Conservation (phyloP, 2,113 vertebrate species). For the Aldabrachelys gigantea region DNA sequence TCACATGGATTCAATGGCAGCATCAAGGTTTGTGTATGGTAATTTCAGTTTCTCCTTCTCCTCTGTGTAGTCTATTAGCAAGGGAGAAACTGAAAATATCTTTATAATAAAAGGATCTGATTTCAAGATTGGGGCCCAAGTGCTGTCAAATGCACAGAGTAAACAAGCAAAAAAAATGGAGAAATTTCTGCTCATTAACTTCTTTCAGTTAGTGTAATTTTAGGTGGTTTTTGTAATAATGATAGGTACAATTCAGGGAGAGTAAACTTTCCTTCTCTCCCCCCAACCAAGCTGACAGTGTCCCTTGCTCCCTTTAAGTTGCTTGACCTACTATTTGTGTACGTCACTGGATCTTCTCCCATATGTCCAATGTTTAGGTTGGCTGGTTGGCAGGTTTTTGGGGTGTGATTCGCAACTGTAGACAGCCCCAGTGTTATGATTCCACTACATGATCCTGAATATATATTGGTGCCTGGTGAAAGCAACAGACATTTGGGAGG, state of each 20-base stretch:
- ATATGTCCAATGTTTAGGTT: fast-evolving
- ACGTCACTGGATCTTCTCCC: fast-evolving
- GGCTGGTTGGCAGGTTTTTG: neutral
- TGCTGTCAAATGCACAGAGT: neutral
- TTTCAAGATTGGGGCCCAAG: neutral
- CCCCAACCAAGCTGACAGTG: neutral
- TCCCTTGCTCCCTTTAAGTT: neutral
- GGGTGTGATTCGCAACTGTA: neutral
- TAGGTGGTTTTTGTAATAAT: neutral
- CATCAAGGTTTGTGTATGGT: neutral
- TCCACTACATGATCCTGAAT: neutral
- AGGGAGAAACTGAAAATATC: fast-evolving
- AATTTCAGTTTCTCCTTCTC: neutral
- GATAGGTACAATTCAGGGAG: neutral
- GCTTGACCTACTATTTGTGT: neutral
- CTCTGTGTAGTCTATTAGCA: neutral
- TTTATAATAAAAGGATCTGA: neutral
- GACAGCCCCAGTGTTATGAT: neutral
- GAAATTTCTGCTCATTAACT: neutral
- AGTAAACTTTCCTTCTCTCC: neutral
- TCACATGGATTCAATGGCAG: neutral
- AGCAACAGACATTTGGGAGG: neutral
- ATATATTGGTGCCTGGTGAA: neutral
- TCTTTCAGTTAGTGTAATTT: neutral
- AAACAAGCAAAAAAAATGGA: neutral